Evolutionary conservation across 2,797 vertebrate genomes (phyloP).

Genomic region (Myoxocephalus aenaeus): DNA sequence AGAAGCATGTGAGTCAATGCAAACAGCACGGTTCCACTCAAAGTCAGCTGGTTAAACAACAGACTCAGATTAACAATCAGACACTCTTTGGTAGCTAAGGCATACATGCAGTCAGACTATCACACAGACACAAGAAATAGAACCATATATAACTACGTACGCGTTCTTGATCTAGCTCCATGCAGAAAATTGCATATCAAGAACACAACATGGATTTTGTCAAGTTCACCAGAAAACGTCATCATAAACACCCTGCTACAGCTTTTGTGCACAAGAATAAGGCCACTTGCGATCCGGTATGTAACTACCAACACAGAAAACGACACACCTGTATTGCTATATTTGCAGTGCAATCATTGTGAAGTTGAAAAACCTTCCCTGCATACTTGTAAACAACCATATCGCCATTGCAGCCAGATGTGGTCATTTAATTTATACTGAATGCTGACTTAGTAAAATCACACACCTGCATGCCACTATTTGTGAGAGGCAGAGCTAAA

Average conservation of each 20-base stretch:
- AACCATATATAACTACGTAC: slow-evolving; percentile 9
- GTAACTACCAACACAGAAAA: slow-evolving; percentile 26
- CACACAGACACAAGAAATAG: slow-evolving; percentile 27
- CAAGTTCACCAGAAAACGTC: slow-evolving; percentile 46
- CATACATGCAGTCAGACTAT: slow-evolving; percentile 18
- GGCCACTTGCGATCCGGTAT: slow-evolving; percentile 62
- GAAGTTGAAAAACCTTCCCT: slow-evolving; percentile 12
- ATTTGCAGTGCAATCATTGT: slow-evolving; percentile 48
- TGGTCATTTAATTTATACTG: neutral
- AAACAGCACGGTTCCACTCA: slow-evolving; percentile 2
- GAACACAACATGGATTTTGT: slow-evolving; percentile 17
- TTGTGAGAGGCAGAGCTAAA: slow-evolving; percentile 3
- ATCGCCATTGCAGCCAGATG: neutral
- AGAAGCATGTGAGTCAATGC: neutral
- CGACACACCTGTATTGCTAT: slow-evolving; percentile 42
- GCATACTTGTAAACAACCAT: slow-evolving; percentile 10
- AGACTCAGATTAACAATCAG: neutral
- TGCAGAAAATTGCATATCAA: slow-evolving; percentile 49
- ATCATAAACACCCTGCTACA: slow-evolving; percentile 46
- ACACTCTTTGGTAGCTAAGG: slow-evolving; percentile 40
- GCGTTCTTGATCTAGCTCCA: slow-evolving; percentile 20
- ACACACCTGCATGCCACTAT: slow-evolving; percentile 3
- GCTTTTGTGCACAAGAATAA: slow-evolving; percentile 65
- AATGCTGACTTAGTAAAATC: neutral
- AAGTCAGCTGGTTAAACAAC: slow-evolving; percentile 11